Percentiles rank a stretch among this genome's conserved stretches.
Evolutionary conservation across 2,797 vertebrate genomes (phyloP).

Genomic region (Smutsia gigantea): DNA sequence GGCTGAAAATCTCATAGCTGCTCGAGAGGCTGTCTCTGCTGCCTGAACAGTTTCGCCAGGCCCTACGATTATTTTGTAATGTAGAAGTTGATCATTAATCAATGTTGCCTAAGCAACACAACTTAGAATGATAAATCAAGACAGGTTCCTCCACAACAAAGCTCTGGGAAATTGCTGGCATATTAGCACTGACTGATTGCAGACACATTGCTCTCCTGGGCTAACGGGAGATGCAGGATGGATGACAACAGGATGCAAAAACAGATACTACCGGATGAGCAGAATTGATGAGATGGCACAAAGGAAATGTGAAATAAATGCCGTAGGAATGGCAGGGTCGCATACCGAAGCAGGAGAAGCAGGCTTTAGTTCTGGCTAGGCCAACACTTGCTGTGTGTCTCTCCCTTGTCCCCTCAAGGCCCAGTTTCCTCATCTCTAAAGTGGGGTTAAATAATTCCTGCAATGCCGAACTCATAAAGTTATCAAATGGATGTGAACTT

Average conservation of each 20-base stretch:
- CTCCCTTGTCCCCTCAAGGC: neutral
- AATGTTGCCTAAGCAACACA: conserved; percentile 67
- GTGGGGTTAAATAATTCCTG: neutral
- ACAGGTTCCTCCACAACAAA: neutral
- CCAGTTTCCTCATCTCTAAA: neutral
- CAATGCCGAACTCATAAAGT: neutral
- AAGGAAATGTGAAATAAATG: neutral
- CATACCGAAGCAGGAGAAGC: neutral
- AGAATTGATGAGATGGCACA: neutral
- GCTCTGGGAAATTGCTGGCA: conserved; percentile 38
- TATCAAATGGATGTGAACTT: neutral
- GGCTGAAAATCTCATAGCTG: neutral
- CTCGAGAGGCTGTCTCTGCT: neutral
- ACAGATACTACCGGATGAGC: neutral
- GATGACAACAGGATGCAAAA: conserved; percentile 38
- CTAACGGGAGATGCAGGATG: neutral
- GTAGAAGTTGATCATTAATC: conserved; percentile 72
- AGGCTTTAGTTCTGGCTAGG: neutral
- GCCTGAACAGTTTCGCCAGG: conserved; percentile 20
- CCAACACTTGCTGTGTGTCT: neutral
- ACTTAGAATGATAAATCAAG: conserved; percentile 66
- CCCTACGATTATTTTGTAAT: conserved; percentile 61
- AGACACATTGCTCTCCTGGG: conserved; percentile 6
- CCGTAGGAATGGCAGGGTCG: neutral
- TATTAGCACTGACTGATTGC: conserved; percentile 47